Evolutionary conservation across 2,113 vertebrate species (phyloP).

Genomic region (Cyprinodon tularosa): DNA sequence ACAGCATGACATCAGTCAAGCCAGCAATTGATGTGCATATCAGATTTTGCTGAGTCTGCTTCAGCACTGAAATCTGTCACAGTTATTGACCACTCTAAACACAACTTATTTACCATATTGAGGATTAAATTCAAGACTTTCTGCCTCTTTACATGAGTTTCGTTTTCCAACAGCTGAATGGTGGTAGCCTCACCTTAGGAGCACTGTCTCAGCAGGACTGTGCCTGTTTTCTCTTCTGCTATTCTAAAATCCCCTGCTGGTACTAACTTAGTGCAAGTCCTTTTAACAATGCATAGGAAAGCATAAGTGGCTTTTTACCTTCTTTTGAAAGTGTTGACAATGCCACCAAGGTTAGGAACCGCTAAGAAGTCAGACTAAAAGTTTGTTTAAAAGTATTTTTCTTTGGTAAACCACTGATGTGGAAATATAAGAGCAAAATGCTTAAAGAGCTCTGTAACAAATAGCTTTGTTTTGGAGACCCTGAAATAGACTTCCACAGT

Average conservation of each 20-base stretch:
- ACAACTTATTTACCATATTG: conserved; percentile 1
- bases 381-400: not conserved
- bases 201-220: conserved; percentile 14
- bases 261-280: conserved; percentile 33
- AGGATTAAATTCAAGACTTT: conserved; percentile 14
- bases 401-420: not conserved
- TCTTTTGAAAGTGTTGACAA: conserved; percentile 24
- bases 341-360: conserved; percentile 18
- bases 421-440: not conserved
- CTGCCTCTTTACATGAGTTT: conserved; percentile 13
- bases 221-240: conserved; percentile 52
- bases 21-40: conserved; percentile 17
- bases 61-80: conserved; percentile 7
- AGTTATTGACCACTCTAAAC: conserved; percentile 7
- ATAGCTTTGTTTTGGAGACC: not conserved
- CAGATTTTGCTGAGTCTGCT: conserved; percentile 30
- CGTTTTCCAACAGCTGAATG: conserved; percentile 3
- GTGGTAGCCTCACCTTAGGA: too few relatives aligned
- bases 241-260: conserved; percentile 47
- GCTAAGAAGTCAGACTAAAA: conserved; percentile 17
- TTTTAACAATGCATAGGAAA: conserved; percentile 35
- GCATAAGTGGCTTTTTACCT: conserved; percentile 16
- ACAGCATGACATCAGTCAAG: conserved; percentile 35
- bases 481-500: not conserved
- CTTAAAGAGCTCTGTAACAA: not conserved